phyloP scores from a whole-genome alignment of 2,113 vertebrate genomes.

The Dissostichus mawsoni region DNA sequence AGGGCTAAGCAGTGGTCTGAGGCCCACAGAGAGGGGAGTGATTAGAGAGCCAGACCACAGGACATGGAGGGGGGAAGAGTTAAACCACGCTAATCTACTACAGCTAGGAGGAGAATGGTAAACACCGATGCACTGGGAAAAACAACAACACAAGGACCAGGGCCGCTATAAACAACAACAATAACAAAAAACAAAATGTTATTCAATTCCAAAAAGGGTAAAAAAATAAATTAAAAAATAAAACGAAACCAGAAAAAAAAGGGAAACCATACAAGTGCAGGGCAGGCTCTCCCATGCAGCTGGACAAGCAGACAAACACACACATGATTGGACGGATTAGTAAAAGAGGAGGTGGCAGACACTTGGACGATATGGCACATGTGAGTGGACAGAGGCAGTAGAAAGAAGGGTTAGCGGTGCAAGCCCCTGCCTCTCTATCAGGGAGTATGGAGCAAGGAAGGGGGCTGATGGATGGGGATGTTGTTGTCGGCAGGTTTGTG shows the following conservation, averaged over 20 bases:
- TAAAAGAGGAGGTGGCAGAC: conserved; percentile 44
- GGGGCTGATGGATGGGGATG: conserved; percentile 30
- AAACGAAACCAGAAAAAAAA: conserved; percentile 26
- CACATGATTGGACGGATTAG: conserved; percentile 46
- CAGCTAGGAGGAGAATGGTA: conserved; percentile 38
- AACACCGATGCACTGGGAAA: conserved; percentile 48
- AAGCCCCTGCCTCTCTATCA: conserved; percentile 20
- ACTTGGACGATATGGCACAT: conserved; percentile 57
- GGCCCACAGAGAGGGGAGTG: conserved; percentile 39
- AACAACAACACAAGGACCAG: conserved; percentile 44
- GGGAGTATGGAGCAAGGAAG: not conserved
- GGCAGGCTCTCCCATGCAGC: conserved; percentile 83
- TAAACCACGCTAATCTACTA: conserved; percentile 51
- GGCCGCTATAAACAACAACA: conserved; percentile 42
- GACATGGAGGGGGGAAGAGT: conserved; percentile 20
- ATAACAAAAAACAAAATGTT: conserved; percentile 36
- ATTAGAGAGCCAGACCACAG: conserved; percentile 57
- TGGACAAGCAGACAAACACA: conserved; percentile 51
- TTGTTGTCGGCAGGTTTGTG: conserved; percentile 28
- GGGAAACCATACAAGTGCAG: conserved; percentile 64
- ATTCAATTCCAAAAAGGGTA: conserved; percentile 18
- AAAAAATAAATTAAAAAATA: conserved; percentile 35
- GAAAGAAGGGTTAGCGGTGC: conserved; percentile 25
- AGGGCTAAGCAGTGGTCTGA: conserved; percentile 35
- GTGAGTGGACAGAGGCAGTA: conserved; percentile 81